A percentile compares a stretch with the other conserved stretches of the same genome.
These are phyloP conservation scores for Sebastes ruberrimus DNA, from an alignment of 2,797 vertebrate species.

Conservation along the genomic window DNA sequence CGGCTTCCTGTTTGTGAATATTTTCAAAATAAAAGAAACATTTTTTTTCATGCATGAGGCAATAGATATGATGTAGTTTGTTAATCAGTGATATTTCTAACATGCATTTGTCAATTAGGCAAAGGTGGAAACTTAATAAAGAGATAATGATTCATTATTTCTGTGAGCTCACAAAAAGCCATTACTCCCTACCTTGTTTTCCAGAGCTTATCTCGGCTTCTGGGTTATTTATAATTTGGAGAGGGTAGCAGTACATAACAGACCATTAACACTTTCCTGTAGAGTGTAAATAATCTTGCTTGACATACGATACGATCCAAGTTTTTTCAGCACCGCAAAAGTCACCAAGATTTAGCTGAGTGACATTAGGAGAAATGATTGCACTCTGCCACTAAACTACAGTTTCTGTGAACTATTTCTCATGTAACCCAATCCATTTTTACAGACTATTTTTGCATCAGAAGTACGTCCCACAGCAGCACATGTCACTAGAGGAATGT, in stretches of 20 bases:
- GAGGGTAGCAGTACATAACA: background rate
- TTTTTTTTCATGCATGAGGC: background rate
- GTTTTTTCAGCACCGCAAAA: background rate
- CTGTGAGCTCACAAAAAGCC: background rate
- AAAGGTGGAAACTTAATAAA: background rate
- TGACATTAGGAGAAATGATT: background rate
- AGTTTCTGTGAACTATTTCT: background rate
- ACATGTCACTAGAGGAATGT: constrained; percentile 17
- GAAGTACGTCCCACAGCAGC: background rate
- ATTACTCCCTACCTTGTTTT: background rate
- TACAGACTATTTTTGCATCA: constrained; percentile 34
- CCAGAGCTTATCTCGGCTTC: background rate
- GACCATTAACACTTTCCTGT: constrained; percentile 2
- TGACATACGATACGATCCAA: background rate
- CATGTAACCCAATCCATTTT: constrained; percentile 10
- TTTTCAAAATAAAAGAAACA: background rate
- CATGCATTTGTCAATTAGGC: background rate
- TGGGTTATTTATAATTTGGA: constrained; percentile 10
- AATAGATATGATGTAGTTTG: background rate
- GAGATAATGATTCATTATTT: background rate
- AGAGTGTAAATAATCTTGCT: background rate
- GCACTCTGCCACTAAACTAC: background rate
- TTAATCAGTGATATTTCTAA: background rate
- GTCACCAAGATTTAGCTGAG: background rate
- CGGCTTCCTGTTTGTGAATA: background rate